Evolutionary conservation across 1,140 invertebrate species (phyloP).

Genomic region (Bombus superbus): DNA sequence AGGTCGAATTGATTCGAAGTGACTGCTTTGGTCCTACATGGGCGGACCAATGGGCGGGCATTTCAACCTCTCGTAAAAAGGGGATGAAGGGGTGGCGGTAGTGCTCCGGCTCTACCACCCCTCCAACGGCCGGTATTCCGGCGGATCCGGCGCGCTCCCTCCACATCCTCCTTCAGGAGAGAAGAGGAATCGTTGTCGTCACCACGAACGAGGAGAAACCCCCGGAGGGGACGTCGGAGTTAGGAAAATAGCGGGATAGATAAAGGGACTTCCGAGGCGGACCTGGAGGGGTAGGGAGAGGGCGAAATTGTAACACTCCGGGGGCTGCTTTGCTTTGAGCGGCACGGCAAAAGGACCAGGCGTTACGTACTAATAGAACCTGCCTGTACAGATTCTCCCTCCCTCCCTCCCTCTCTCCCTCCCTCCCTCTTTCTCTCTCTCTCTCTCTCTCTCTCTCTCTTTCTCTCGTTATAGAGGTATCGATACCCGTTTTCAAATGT

Average conservation of each 20-base stretch:
- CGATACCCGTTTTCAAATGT: conserved; percentile 12
- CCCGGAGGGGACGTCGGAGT: conserved; percentile 70
- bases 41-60: conserved; percentile 67
- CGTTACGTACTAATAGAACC: conserved; percentile 53
- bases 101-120: not conserved
- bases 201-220: conserved; percentile 57
- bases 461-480: not conserved
- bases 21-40: conserved; percentile 58
- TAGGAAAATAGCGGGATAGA: conserved; percentile 78
- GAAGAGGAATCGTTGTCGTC: conserved; percentile 57
- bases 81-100: conserved; percentile 18
- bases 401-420: no score
- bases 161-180: conserved; percentile 50
- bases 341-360: conserved; percentile 58
- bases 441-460: no score
- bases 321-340: conserved; percentile 71
- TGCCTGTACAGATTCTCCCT: not conserved
- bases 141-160: conserved; percentile 61
- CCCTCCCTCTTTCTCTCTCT: no score
- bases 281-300: conserved; percentile 15
- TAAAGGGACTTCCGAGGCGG: conserved; percentile 68
- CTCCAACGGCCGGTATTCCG: conserved; percentile 11
- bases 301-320: conserved; percentile 72
- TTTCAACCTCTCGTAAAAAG: conserved; percentile 46
- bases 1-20: conserved; percentile 78